Base-by-base conservation (phyloP, 2,113 vertebrate genomes). In the Penelope pileata region DNA sequence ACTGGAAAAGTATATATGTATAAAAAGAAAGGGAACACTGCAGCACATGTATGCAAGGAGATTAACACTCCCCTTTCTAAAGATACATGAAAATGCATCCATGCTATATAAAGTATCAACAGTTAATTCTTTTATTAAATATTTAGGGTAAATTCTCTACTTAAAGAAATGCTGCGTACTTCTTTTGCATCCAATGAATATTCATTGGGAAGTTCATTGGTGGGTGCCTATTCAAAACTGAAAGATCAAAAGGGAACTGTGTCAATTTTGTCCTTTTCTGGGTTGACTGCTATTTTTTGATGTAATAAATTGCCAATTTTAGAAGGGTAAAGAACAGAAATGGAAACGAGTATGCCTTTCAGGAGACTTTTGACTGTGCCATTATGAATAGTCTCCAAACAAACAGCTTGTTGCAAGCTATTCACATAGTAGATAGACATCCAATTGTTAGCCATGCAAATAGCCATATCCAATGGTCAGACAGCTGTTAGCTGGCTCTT, bases 231-330 rank as follows among this genome's bases (percentile, higher is more conserved):
- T 97, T 97, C 95, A 97, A 89, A 96, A 95, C 93, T 40, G 50
- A 95, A 96, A 97, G 97, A 97, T 97, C 97, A 97, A 97, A 97
- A 97, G 97, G 95, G 92, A 97, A 87, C 97, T 97, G 96, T 97
- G 96, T 97, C 96, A 97, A 97, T 97, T 97, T 97, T 97, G 94
- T 96, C 94, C 93, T 96, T 97, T 97, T 97, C 94, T 95, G 91
- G 91, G 88, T 95, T 97, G 97, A 97, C 97, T 97, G 94, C 96
- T 97, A 96, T 97, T 97, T 97, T 97, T 97, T 97, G 90, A 97
- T 97, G 97, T 97, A 97, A 97, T 97, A 97, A 97, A 97, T 97
- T 97, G 97, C 96, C 97, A 97, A 97, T 97, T 97, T 97, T 95
- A 91, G 96, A 97, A 94, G 94, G 95, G 95, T 95, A 96, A 95